Evolutionary conservation across 2,113 vertebrate genomes (phyloP).

Genomic region (Brienomyrus longianalis): DNA sequence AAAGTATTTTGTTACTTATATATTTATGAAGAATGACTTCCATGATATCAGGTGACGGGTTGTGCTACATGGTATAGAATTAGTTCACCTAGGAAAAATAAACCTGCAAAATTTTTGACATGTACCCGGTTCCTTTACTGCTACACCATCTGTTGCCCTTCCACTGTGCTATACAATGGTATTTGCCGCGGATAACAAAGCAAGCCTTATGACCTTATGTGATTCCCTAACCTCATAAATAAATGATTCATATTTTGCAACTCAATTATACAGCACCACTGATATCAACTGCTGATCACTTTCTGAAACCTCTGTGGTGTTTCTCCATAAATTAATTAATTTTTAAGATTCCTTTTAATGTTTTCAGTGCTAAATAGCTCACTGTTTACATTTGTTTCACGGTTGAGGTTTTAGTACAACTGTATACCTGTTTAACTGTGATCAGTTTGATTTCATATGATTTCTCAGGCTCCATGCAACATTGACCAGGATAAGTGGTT

Average conservation of each 20-base stretch:
- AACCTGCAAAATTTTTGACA: not conserved
- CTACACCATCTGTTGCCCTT: not conserved
- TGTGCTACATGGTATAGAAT: not conserved
- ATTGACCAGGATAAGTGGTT: not conserved
- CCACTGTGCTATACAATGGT: not conserved
- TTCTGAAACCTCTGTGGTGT: not conserved
- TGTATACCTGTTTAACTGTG: not conserved
- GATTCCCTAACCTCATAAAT: not conserved
- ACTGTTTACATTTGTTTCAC: not conserved
- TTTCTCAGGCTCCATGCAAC: not conserved
- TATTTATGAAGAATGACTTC: not conserved
- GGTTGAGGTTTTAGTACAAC: not conserved
- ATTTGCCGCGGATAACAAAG: not conserved
- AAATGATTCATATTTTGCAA: not conserved
- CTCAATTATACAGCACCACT: not conserved
- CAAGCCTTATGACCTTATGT: not conserved
- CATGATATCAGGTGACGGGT: not conserved
- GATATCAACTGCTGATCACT: not conserved
- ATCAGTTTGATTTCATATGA: not conserved
- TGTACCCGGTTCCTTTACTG: not conserved
- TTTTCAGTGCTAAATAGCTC: not conserved
- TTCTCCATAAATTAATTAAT: not conserved
- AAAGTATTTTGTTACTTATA: not conserved
- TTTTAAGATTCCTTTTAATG: not conserved
- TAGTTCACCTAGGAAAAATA: not conserved